Evolutionary conservation across 2,888 invertebrate species (phyloP).

Genomic region (Dromius quadrimaculatus): DNA sequence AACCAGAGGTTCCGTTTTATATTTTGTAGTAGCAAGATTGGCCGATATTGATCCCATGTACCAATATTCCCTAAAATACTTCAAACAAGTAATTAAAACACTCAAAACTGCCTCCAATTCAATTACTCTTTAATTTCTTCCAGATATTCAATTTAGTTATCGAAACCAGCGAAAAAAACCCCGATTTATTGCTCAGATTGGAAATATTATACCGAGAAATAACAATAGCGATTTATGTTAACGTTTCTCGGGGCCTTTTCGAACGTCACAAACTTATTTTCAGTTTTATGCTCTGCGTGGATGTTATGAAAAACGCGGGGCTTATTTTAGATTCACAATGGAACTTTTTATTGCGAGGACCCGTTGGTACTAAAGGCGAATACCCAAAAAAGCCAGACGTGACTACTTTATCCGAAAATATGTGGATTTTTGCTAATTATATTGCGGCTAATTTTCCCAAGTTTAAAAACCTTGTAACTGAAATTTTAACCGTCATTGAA

Average conservation of each 20-base stretch:
- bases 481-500: conserved; percentile 70
- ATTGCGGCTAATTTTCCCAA: conserved; percentile 71
- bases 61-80: conserved; percentile 93
- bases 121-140: conserved; percentile 57
- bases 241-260: conserved; percentile 90
- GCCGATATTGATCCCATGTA: conserved; percentile 96
- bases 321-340: conserved; percentile 75
- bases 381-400: conserved; percentile 61
- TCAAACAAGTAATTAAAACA: conserved; percentile 71
- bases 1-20: conserved; percentile 88
- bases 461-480: conserved; percentile 70
- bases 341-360: conserved; percentile 83
- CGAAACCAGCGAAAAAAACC: conserved; percentile 77
- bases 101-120: conserved; percentile 58
- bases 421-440: conserved; percentile 79
- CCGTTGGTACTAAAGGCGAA: conserved; percentile 71
- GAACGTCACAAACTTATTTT: conserved; percentile 92
- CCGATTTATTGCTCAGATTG: conserved; percentile 76
- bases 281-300: conserved; percentile 84
- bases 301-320: conserved; percentile 77
- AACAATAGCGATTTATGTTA: conserved; percentile 84
- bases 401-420: conserved; percentile 71
- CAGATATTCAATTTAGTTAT: conserved; percentile 87
- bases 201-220: conserved; percentile 81
- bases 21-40: conserved; percentile 90